Conservation (phyloP, 2,888 invertebrate genomes). For the Apodemia hepburni region DNA sequence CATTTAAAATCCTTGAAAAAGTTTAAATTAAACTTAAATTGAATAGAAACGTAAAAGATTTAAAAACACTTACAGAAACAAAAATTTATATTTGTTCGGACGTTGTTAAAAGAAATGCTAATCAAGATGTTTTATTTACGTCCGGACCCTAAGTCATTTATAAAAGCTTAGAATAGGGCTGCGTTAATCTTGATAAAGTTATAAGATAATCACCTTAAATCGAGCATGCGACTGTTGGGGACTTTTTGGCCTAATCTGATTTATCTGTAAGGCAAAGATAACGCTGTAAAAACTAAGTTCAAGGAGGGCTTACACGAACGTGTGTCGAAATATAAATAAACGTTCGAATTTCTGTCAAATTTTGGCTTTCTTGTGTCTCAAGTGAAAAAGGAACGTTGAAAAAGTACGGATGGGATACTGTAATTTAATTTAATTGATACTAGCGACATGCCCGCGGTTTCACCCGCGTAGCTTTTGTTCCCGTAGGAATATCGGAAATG, state of each 20-base stretch:
- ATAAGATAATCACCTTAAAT: constrained; percentile 58
- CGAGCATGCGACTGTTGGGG: constrained; percentile 42
- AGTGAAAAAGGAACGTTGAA: no score
- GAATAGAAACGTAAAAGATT: not conserved
- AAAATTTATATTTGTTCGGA: constrained; percentile 15
- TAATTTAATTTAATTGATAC: no score
- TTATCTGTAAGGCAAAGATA: constrained; percentile 11
- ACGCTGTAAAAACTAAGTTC: not conserved
- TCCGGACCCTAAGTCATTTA: constrained; percentile 23
- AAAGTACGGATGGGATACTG: no score
- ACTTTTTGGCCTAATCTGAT: constrained; percentile 21
- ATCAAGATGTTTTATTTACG: constrained; percentile 11
- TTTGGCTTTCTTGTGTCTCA: no score
- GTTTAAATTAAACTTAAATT: not conserved
- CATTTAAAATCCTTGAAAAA: no score
- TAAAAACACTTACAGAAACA: constrained; percentile 16
- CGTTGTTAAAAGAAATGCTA: constrained; percentile 9
- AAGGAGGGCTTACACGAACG: not conserved
- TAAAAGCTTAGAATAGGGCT: constrained; percentile 38
- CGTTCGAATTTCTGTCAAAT: no score
- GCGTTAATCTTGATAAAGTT: constrained; percentile 61
- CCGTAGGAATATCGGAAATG: no score
- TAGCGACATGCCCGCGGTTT: no score
- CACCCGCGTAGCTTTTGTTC: no score
- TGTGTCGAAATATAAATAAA: not conserved